phyloP scores from a whole-genome alignment of 2,888 invertebrate genomes.

The Platerodrilus igneus region DNA sequence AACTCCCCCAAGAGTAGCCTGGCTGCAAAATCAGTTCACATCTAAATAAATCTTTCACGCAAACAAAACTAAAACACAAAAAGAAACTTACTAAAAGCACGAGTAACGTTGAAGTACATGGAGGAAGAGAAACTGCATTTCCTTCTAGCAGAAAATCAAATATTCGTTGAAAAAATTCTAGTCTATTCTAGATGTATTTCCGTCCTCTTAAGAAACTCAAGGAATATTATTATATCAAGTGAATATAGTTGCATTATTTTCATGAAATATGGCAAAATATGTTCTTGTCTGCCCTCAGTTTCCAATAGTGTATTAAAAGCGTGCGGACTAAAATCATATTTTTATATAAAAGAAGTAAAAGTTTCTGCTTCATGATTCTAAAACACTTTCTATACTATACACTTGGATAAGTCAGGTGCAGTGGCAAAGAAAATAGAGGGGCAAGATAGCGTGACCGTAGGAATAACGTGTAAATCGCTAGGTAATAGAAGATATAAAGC shows the following conservation, averaged over 20 bases:
- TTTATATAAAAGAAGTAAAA: conserved; percentile 4
- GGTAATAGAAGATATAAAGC: no score
- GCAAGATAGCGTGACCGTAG: conserved; percentile 11
- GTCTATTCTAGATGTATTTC: conserved; percentile 13
- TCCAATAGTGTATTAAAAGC: conserved; percentile 5
- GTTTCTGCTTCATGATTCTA: conserved; percentile 11
- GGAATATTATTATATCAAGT: conserved; percentile 5
- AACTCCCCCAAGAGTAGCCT: conserved; percentile 9
- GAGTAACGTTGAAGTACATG: no score
- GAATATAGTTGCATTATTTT: conserved; percentile 9
- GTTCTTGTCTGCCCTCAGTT: conserved; percentile 4
- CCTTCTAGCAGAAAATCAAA: conserved; percentile 20
- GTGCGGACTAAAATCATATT: conserved; percentile 6
- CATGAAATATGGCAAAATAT: conserved; percentile 8
- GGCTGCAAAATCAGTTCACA: conserved; percentile 18
- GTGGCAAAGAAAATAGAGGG: conserved; percentile 10
- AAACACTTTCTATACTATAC: conserved; percentile 14
- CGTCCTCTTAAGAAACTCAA: conserved; percentile 15
- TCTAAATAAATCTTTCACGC: conserved; percentile 19
- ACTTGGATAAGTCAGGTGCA: conserved; percentile 16
- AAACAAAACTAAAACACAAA: conserved; percentile 15
- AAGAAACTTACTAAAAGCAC: conserved; percentile 16
- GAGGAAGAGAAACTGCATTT: conserved; percentile 23
- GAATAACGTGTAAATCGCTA: no score
- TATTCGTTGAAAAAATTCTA: conserved; percentile 13